These are phyloP conservation scores for Vulpes vulpes DNA, from an alignment of 2,113 vertebrate genomes.

Conservation along the genomic window DNA sequence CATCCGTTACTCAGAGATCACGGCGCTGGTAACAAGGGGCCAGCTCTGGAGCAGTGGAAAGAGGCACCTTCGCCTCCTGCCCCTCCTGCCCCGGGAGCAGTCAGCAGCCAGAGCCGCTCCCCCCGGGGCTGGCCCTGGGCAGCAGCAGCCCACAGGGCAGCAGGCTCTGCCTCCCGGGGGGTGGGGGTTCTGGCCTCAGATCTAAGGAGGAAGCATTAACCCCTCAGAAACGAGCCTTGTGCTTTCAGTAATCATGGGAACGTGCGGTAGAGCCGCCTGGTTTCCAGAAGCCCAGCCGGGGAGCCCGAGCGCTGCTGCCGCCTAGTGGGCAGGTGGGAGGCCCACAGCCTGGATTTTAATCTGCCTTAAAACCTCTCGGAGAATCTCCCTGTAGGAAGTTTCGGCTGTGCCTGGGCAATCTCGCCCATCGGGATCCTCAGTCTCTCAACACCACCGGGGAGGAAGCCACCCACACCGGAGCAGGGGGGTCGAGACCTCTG, in stretches of 20 bases:
- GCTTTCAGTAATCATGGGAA: background rate
- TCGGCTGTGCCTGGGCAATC: background rate
- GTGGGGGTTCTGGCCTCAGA: background rate
- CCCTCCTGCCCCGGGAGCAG: background rate
- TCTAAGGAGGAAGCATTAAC: background rate
- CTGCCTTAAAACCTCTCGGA: background rate
- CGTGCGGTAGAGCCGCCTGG: background rate
- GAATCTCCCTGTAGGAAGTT: background rate
- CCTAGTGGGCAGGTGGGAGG: background rate
- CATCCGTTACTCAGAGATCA: background rate
- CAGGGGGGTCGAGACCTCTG: background rate
- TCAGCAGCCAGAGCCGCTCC: fast-evolving
- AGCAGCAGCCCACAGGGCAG: background rate
- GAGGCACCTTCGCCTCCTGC: background rate
- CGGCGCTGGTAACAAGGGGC: fast-evolving
- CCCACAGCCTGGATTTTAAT: background rate
- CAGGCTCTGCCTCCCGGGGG: background rate
- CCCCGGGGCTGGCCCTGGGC: background rate
- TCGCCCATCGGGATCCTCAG: background rate
- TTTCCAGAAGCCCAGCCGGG: background rate
- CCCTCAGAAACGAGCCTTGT: background rate
- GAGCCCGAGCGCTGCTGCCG: background rate
- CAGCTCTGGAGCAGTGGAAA: background rate
- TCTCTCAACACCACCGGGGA: background rate
- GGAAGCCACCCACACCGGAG: background rate